phyloP scores from a whole-genome alignment of 2,888 invertebrate species.

The Mayetiola destructor region DNA sequence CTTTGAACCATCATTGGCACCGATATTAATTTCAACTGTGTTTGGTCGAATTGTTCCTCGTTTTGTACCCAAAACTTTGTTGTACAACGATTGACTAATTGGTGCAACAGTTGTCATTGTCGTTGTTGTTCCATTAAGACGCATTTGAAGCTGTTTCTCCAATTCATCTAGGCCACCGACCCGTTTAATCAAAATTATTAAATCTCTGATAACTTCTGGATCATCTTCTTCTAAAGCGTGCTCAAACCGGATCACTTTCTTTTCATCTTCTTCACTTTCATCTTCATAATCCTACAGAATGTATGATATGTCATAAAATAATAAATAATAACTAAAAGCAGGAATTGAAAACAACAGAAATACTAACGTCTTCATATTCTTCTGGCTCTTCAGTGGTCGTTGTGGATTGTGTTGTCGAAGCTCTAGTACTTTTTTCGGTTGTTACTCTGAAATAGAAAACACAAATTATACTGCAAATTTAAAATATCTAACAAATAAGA shows the following conservation, averaged over 20 bases:
- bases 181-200: constrained; percentile 71
- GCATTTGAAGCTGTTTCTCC: constrained; percentile 55
- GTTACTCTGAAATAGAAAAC: constrained; percentile 27
- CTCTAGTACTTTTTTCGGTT: constrained; percentile 36
- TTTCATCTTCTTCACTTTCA: constrained; percentile 38
- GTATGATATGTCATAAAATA: no score
- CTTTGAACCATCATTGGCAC: constrained; percentile 28
- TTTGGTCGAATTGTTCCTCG: constrained; percentile 23
- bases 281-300: constrained; percentile 22
- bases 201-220: constrained; percentile 57
- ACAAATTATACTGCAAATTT: constrained; percentile 29
- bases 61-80: constrained; percentile 47
- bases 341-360: not conserved
- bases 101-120: constrained; percentile 42
- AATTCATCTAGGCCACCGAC: constrained; percentile 77
- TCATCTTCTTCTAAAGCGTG: constrained; percentile 29
- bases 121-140: constrained; percentile 31
- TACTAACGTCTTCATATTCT: not conserved
- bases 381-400: constrained; percentile 28
- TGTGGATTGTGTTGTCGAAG: constrained; percentile 18
- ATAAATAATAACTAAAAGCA: constrained; percentile 19
- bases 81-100: constrained; percentile 61
- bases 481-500: no score
- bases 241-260: constrained; percentile 16
- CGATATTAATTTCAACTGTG: constrained; percentile 23